Conservation (phyloP, 1,140 invertebrate species). For the Zaprionus tsacasi region DNA sequence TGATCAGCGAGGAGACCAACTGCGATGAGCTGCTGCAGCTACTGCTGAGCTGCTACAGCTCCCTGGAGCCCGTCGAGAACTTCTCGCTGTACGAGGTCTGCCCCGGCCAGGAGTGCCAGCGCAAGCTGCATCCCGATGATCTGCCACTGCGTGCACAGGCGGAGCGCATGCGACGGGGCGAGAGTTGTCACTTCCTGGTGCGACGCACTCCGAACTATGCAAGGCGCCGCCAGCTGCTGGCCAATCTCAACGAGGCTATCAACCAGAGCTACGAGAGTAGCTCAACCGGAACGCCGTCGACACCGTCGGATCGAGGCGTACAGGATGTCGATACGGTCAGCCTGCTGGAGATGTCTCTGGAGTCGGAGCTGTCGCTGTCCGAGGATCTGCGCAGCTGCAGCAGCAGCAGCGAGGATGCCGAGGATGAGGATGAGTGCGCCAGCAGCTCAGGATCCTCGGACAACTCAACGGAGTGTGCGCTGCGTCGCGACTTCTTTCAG, state of each 20-base stretch:
- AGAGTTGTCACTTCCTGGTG: conserved; percentile 90
- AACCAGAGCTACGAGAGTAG: conserved; percentile 45
- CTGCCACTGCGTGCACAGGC: conserved; percentile 92
- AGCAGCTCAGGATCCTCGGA: conserved; percentile 76
- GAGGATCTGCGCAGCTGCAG: conserved; percentile 75
- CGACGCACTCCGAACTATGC: conserved; percentile 90
- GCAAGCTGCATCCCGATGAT: conserved; percentile 94
- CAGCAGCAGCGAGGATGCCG: conserved; percentile 71
- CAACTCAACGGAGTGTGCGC: conserved; percentile 71
- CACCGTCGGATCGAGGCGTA: background rate
- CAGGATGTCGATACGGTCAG: conserved; percentile 62
- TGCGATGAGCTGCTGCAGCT: conserved; percentile 94
- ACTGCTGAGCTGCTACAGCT: conserved; percentile 93
- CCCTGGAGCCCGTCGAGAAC: conserved; percentile 91
- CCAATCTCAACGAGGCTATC: conserved; percentile 72
- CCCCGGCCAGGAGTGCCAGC: conserved; percentile 90
- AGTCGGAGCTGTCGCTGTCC: conserved; percentile 69
- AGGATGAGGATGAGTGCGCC: conserved; percentile 69
- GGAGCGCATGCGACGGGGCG: conserved; percentile 87
- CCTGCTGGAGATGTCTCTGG: conserved; percentile 72
- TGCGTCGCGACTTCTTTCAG: conserved; percentile 58
- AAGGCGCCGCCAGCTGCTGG: conserved; percentile 73
- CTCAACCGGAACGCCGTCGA: background rate
- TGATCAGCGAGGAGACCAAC: conserved; percentile 95
- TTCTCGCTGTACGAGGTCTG: conserved; percentile 95